Percentiles rank a stretch among this genome's conserved stretches.
Evolutionary conservation across 2,888 invertebrate genomes (phyloP).

Genomic region (Melangyna quadrimaculata): DNA sequence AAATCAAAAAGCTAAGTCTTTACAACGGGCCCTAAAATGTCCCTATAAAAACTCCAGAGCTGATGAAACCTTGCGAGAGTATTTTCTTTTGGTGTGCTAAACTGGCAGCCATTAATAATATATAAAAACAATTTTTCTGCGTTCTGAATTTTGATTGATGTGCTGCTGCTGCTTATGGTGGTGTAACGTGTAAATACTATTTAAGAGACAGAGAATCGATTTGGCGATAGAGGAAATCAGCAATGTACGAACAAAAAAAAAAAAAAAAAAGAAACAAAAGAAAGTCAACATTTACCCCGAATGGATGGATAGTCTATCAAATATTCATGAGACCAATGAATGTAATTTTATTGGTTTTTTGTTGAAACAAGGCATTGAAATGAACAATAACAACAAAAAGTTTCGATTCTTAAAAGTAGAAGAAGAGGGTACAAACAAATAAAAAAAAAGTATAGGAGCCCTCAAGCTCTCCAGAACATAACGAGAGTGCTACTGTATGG

Average conservation of each 20-base stretch:
- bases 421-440: neutral
- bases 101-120: slow-evolving; percentile 61
- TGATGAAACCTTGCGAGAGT: neutral
- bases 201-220: slow-evolving; percentile 21
- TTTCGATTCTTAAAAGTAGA: neutral
- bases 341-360: slow-evolving; percentile 68
- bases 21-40: neutral
- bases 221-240: slow-evolving; percentile 51
- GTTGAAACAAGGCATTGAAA: neutral
- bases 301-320: slow-evolving; percentile 53
- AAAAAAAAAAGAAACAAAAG: slow-evolving; percentile 4
- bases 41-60: neutral
- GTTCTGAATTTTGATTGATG: slow-evolving; percentile 71
- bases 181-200: slow-evolving; percentile 10
- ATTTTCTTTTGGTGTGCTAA: slow-evolving; percentile 12
- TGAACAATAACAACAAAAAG: neutral
- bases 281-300: slow-evolving; percentile 33
- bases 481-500: slow-evolving; percentile 43
- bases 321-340: slow-evolving; percentile 72
- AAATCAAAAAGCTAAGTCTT: too few species aligned
- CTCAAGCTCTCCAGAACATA: slow-evolving; percentile 51
- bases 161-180: slow-evolving; percentile 20
- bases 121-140: slow-evolving; percentile 70
- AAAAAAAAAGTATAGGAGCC: slow-evolving; percentile 32
- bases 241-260: slow-evolving; percentile 8